Conservation (phyloP, 2,888 invertebrate species). For the Pheosia tremula region DNA sequence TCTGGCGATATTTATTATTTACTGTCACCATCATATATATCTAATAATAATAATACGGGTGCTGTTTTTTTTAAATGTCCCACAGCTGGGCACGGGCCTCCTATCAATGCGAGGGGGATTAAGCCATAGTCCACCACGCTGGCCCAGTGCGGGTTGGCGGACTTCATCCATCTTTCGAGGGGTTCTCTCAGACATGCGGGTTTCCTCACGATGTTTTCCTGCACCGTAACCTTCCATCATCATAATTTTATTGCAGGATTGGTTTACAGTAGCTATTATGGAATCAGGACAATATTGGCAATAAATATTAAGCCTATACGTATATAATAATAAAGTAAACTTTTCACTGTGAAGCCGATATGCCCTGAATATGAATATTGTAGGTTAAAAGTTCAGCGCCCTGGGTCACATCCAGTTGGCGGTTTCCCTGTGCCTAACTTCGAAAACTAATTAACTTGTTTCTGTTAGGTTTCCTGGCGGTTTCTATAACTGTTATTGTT, state of each 20-base stretch:
- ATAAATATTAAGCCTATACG: not conserved
- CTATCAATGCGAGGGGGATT: too few species aligned
- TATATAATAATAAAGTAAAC: not conserved
- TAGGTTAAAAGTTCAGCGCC: not conserved
- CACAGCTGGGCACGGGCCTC: too few species aligned
- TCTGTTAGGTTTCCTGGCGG: not conserved
- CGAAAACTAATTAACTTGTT: not conserved
- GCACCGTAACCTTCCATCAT: too few species aligned
- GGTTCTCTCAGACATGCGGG: too few species aligned
- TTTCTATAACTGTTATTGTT: not conserved
- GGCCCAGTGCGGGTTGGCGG: too few species aligned
- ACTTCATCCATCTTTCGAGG: too few species aligned
- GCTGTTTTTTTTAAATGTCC: too few species aligned
- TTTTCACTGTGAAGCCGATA: not conserved
- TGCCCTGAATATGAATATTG: not conserved
- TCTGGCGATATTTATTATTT: too few species aligned
- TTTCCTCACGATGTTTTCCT: too few species aligned
- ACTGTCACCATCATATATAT: too few species aligned
- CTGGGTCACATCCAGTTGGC: not conserved
- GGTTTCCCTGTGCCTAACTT: slow-evolving; percentile 1
- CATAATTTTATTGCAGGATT: not conserved
- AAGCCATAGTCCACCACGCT: too few species aligned
- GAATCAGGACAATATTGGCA: not conserved
- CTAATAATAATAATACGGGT: too few species aligned
- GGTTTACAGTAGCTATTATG: not conserved